Evolutionary conservation across 1,140 invertebrate species (phyloP), one percentile per base, ranked within the genome.

Genomic region (Bombus picipes): DNA sequence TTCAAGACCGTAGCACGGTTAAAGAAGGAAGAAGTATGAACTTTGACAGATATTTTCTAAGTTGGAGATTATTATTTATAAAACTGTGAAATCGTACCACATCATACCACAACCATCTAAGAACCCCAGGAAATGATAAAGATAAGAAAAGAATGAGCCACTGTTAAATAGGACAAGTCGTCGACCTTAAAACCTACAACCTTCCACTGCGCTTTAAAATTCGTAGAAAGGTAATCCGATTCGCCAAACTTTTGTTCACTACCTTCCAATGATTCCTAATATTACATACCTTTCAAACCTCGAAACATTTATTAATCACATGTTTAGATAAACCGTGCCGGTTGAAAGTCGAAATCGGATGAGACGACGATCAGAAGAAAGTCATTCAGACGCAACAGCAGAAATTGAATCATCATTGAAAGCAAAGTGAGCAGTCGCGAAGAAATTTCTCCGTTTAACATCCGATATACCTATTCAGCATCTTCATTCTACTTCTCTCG

Each of bases 381-480:
- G 77, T 85, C 73, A 85, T 72, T 10, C 32, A n/a, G 41, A 65
- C 76, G 68, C 68, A 85, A 80, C 53, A 39, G 18, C n/a, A n/a
- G 22, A 37, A 80, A 85, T 80, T 85, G 68, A 85, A 85, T 85
- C 78, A 86, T 70, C 84, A 79, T 75, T 43, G 78, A 81, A 86
- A 74, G 84, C 79, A 81, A 22, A 22, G 37, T 59, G 79, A 57
- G 34, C 18, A 81, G 22, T 34, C 70, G 32, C 13, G 13, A 82
- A 76, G 39, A 91, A 92, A 92, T 94, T 93, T 94, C 93, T 92
- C 93, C 88, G 91, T 92, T 94, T 94, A 94, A 89, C 92, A 90
- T 87, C 81, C 87, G 91, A 72, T 84, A 72, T 66, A 53, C 47
- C 47, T 8, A 53, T 53, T 53, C 39, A 25, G 9, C 65, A 34